These are phyloP conservation scores for Aphaenogaster floridana DNA, from an alignment of 1,140 invertebrate species.

Conservation along the genomic window DNA sequence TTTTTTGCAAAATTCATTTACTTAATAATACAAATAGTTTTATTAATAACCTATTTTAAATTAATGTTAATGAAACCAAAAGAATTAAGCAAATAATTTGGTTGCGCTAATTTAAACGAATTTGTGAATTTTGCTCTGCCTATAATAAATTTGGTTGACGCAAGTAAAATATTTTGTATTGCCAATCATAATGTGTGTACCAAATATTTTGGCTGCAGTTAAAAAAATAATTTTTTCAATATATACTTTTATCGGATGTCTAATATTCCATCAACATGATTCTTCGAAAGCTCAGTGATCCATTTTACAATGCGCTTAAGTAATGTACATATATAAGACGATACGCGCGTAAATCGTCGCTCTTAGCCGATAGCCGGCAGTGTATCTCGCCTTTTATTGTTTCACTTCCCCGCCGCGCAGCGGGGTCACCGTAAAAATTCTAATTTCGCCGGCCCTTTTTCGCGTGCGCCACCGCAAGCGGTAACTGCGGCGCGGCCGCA, in stretches of 20 bases:
- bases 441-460: slow-evolving; percentile 75
- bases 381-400: slow-evolving; percentile 67
- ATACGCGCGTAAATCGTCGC: neutral
- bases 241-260: neutral
- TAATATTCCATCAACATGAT: neutral
- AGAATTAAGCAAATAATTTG: too few relatives aligned
- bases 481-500: slow-evolving; percentile 55
- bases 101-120: too few relatives aligned
- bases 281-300: neutral
- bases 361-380: slow-evolving; percentile 8
- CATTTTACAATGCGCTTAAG: neutral
- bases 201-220: too few relatives aligned
- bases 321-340: neutral
- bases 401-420: slow-evolving; percentile 44
- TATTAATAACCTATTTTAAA: too few relatives aligned
- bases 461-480: slow-evolving; percentile 58
- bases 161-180: too few relatives aligned
- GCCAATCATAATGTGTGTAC: too few relatives aligned
- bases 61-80: too few relatives aligned
- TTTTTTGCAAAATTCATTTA: too few relatives aligned
- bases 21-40: too few relatives aligned
- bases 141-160: too few relatives aligned
- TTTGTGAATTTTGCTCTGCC: too few relatives aligned
- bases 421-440: slow-evolving; percentile 76
- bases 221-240: too few relatives aligned